Base-by-base conservation (phyloP, 2,888 invertebrate genomes). In the Pilophorus perplexus region DNA sequence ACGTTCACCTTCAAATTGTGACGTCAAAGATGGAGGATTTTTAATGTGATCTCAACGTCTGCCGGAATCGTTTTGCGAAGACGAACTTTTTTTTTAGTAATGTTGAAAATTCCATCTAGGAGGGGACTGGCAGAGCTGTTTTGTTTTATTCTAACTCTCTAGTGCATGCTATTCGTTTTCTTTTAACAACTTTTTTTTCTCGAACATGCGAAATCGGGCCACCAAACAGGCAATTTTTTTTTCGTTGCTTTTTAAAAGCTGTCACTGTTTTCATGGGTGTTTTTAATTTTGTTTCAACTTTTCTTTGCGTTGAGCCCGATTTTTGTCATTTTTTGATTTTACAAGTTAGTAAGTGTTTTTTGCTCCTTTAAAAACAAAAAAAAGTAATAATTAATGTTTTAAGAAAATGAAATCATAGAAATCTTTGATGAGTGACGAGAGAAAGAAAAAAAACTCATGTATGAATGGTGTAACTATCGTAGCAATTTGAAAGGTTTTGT, bases 401-500 rank as follows among this genome's bases (percentile, higher is more conserved):
- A 46, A 50, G 50, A 33, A 62, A 46, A 38, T 40, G 38, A 54
- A 67, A 52, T 64, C 50, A 55, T 54, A 33, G 55, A 55, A 52
- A 25, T 55, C 46, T 46, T 46, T 46, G 25, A 46, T 23, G 25
- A 46, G 46, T 25, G 25, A 25, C 33, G 64, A 50, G 50, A 33
- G 50, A 48, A 16, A 59, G 44, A 66, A 67, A 69, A 64, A 64
- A 65, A 67, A 27, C 38, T 54, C 50, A 60, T 52, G 59, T 59
- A 40, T 59, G 59, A 59, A 59, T 59, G 59, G 59, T 33, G 59
- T 59, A 64, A 67, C 62, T 55, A 55, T 55, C 57, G 66, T 65
- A 69, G 48, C 59, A 59, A 42, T 59, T 59, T 59, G 40, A 66
- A 66, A 62, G 68, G 66, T 68, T 70, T 68, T 67, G 66, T 68